Base-by-base conservation (phyloP, 2,888 invertebrate species). In the Netelia virgata region DNA sequence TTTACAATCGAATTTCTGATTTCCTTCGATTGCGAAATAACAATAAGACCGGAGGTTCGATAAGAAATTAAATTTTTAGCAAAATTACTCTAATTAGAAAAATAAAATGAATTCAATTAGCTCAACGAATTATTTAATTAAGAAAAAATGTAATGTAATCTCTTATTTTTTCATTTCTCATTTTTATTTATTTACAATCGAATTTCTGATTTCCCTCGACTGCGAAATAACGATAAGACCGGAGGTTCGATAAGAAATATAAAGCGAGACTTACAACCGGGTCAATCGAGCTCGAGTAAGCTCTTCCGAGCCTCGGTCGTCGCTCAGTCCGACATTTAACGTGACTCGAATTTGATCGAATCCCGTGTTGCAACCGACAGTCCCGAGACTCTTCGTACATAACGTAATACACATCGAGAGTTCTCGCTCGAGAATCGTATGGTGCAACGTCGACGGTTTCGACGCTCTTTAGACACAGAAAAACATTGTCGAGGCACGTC, bases 281-380 rank as follows among this genome's bases (percentile, higher is more conserved):
- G 53, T 64, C 74, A 36, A 73, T 59, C 72, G 72, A 23, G 63
- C 50, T 50, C 50, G 28, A 20, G 10, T 28, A 63, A 36, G 53
- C 61, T 63, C 74, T 53, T 28, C n/a, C 50, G 47, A 61, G 61
- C 50, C 23, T 74, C 74, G 50, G 28, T 74, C 36, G n/a, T 74
- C 63, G n/a, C 18, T 9, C 63, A 53, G 74, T 50, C 28, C 63
- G 28, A 53, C 70, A 20, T 64, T 61, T 20, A 74, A 79, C 83
- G 83, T 83, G 83, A 79, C 83, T 75, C 41, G 83, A 83, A 79
- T 83, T 75, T 79, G 20, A 64, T 79, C 11, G 59, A 66, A 63
- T 78, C 69, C 47, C 53, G 18, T 66, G 55, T 68, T 64, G 84
- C 84, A 72, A 76, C 28, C 84, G 72, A 74, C 75, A 64, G 43